These are phyloP conservation scores for Brachionus plicatilis DNA, from an alignment of 1,140 invertebrate genomes.

Conservation along the genomic window DNA sequence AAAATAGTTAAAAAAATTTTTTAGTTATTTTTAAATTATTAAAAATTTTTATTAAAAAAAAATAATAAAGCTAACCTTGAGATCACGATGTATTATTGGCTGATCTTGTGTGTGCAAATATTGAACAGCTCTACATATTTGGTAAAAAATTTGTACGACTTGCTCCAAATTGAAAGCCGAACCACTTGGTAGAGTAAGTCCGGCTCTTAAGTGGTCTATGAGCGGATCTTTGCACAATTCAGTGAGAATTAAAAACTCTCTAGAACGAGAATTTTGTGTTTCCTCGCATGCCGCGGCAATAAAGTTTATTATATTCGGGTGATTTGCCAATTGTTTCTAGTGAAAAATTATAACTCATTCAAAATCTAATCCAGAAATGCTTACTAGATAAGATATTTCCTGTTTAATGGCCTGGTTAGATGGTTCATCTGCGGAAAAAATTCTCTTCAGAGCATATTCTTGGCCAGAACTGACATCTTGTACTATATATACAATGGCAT, in stretches of 20 bases:
- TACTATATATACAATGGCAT: conserved; percentile 85
- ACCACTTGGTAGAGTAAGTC: conserved; percentile 65
- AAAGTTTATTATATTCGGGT: conserved; percentile 60
- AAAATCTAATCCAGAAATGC: conserved; percentile 42
- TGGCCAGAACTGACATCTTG: conserved; percentile 77
- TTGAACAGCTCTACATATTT: conserved; percentile 77
- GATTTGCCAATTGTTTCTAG: conserved; percentile 59
- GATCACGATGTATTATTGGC: conserved; percentile 84
- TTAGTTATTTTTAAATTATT: too few species aligned
- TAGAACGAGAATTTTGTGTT: conserved; percentile 49
- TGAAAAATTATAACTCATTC: neutral
- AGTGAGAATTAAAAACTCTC: conserved; percentile 59
- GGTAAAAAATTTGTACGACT: conserved; percentile 83
- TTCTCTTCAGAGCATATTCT: conserved; percentile 72
- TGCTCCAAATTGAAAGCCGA: conserved; percentile 66
- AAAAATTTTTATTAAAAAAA: conserved; percentile 55
- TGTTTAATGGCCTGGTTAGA: conserved; percentile 57
- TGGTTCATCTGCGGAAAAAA: conserved; percentile 59
- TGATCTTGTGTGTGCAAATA: conserved; percentile 85
- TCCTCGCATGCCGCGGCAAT: conserved; percentile 58
- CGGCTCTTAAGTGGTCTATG: conserved; percentile 58
- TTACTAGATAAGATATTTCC: conserved; percentile 59
- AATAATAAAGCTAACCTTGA: conserved; percentile 63
- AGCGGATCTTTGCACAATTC: conserved; percentile 57
- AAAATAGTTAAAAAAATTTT: too few species aligned